Evolutionary conservation across 2,888 invertebrate genomes (phyloP), one percentile per base, ranked within the genome.

Genomic region (Imbricaverruca yamaguchii): DNA sequence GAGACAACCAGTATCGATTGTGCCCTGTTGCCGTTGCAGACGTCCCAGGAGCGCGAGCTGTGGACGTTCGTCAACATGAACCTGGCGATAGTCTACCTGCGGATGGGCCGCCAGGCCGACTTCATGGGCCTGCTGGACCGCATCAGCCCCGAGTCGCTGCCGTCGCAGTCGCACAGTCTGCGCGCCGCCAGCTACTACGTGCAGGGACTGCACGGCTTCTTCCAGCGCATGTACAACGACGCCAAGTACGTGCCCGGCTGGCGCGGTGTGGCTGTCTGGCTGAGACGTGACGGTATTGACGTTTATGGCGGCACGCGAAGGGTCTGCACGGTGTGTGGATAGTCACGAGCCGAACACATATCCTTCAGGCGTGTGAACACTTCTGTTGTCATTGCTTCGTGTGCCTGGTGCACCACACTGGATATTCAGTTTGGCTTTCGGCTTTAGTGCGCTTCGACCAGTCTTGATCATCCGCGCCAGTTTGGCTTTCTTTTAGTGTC

Each of bases 141-240:
- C 85, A 95, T 98, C 81, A 93, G 97, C 87, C 97, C 97, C 0
- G 97, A 98, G 86, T 93, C 93, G 84, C 89, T 97, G 83, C 95
- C 94, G 13, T 91, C 94, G 57, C 93, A 94, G 88, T 97, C 97
- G 81, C 97, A 98, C 87, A 96, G 97, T 82, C 89, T 98, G 83
- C 91, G 95, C 86, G 98, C 98, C n/a, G 96, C 96, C 12, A 95
- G 96, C 1, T 96, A 95, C 88, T 98, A 97, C 87, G 97, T 99
- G 67, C 93, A 97, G 86, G 98, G 98, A 2, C 90, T 99, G 25
- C 97, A 98, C 87, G 95, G 97, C 1, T 98, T 98, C 89, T 97
- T 98, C 89, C 96, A 97, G 87, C 94, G 94, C 83, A 91, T 95
- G 87, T 97, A 96, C 87, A 96, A 97, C 86, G 98, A 99, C 88